These are phyloP conservation scores for Potamarius usumacintae DNA, from an alignment of 2,113 vertebrate species.

Conservation along the genomic window DNA sequence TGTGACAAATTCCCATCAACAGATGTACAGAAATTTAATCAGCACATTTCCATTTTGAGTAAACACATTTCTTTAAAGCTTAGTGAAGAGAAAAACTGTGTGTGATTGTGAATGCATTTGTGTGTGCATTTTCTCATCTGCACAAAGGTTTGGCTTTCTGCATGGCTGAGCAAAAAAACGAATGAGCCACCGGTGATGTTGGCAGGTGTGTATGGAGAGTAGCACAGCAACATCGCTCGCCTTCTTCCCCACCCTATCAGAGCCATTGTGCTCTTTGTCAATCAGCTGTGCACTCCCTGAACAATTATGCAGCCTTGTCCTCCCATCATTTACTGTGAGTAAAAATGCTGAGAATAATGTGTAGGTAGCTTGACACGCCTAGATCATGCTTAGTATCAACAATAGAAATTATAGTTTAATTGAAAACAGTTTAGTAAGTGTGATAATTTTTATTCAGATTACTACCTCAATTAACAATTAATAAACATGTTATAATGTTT, in stretches of 20 bases:
- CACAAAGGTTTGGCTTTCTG: slow-evolving; percentile 33
- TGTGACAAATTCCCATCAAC: not conserved
- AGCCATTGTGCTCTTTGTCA: slow-evolving; percentile 52
- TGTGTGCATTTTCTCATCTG: slow-evolving; percentile 12
- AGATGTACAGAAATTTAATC: slow-evolving; percentile 24
- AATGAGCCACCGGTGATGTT: slow-evolving; percentile 40
- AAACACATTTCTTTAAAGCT: slow-evolving; percentile 25
- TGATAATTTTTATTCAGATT: not conserved
- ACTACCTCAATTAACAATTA: not conserved
- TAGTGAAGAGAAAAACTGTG: slow-evolving; percentile 22
- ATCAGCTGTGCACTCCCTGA: slow-evolving; percentile 48
- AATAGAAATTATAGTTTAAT: not conserved
- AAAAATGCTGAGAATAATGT: slow-evolving; percentile 14
- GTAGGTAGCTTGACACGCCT: not conserved
- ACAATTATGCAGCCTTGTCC: slow-evolving; percentile 31
- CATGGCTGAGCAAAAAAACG: slow-evolving; percentile 37
- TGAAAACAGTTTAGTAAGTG: not conserved
- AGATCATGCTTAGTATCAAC: not conserved
- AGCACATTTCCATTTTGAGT: slow-evolving; percentile 36
- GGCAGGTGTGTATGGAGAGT: slow-evolving; percentile 45
- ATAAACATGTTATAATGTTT: not conserved
- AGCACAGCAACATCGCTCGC: slow-evolving; percentile 17
- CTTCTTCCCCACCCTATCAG: slow-evolving; percentile 44
- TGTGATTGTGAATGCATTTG: not conserved
- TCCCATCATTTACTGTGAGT: not conserved